Evolutionary conservation across 2,113 vertebrate species (phyloP), one percentile per base, ranked within the genome.

Genomic region (Dromiciops gliroides): DNA sequence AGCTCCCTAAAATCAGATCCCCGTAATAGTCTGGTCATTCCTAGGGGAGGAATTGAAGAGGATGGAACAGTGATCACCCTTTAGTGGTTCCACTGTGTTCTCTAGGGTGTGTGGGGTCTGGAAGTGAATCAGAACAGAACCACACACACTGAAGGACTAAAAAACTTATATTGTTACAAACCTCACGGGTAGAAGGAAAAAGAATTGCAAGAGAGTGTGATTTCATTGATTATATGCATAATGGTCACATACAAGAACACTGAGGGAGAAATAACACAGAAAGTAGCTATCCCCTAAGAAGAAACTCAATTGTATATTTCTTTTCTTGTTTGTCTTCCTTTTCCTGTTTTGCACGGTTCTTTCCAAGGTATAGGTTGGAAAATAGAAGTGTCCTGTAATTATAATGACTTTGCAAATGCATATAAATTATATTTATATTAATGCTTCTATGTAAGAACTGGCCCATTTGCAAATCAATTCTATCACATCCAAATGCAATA

Each of bases 31-130:
- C 99, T 99, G 92, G 99, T 99, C 44, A 99, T 99, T 96, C 99
- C 99, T 48, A 99, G 98, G 25, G 99, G 99, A 60, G 99, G 99
- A 2, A 99, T 99, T 0, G 98, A 99, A 98, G 99, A 99, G 97
- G 99, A 99, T 0, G 99, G 99, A 95, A 99, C 99, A 0, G 99
- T 99, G 60, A 99, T 99, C 95, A 99, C 99, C 1, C 99, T 99
- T 99, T 99, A 99, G 97, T 95, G 90, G 67, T 51, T 8, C 91
- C 26, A 8, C 3, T 44, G 67, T 75, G 60, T 67, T 16, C 60
- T 37, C 56, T 14, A 4, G 60, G n/a, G 52, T 53, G 51, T 53
- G 14, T 83, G 67, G 8, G 67, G 44, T 83, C n/a, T 83, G n/a
- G 44, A 44, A 83, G 12, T 67, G 31, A 16, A 37, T 67, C 31